Base-by-base conservation (phyloP, 2,888 invertebrate genomes). In the Malthinus flaveolus region DNA sequence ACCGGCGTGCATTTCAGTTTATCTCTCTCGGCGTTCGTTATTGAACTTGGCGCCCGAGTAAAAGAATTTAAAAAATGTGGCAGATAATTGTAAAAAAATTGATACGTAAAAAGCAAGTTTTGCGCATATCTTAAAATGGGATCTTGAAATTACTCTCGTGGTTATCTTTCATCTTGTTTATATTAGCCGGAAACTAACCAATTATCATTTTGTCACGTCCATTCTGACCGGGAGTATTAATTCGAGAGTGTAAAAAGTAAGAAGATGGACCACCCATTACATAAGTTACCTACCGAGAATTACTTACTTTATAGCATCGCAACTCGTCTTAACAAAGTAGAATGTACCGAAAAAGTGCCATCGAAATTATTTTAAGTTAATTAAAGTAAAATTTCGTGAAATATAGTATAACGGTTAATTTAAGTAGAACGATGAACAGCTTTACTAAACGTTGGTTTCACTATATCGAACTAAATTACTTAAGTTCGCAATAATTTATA, bases 231-330 rank as follows among this genome's bases (percentile, higher is more conserved):
- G 33, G 42, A 34, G 48, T 53, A 47, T 56, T 50, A n/a, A 52
- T 39, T 34, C 39, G 3, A 39, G 11, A 56, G 7, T 37, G 33
- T 37, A 56, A 51, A 59, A 59, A 39, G 33, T 37, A 56, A 51
- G 55, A 59, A 39, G 34, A 58, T 54, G 47, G 63, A 63, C 63
- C 63, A 63, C 63, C 63, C 63, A 63, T 61, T 49, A 42, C 59
- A 63, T 63, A 63, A 61, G 59, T 63, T 63, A 63, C 61, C 59
- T 63, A 63, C 61, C 59, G 33, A 49, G 61, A 63, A 63, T 48
- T 46, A 61, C 56, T 53, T 51, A 63, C 56, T 63, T 49, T 61
- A 56, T 12, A 13, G 44, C 52, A 53, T 49, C 49, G 46, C 49
- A 36, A 47, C 11, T 57, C 50, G 47, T 60, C 39, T 52, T 56